Base-by-base conservation (phyloP, 64 coral and sea anemone species). In the Astreopora myriophthalma region DNA sequence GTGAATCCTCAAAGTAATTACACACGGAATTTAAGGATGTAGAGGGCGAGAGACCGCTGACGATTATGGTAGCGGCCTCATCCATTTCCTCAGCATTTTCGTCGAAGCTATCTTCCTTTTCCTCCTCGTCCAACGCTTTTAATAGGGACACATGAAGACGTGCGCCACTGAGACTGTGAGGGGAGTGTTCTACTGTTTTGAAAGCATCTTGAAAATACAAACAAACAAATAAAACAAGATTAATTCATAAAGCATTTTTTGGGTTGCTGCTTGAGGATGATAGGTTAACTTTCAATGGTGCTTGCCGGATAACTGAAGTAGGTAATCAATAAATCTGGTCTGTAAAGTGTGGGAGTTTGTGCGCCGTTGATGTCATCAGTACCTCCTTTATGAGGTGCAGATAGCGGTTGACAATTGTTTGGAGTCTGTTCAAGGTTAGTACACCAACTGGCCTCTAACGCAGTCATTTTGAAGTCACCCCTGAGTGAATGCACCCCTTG, bases 1-100 rank as follows among this genome's bases (percentile, higher is more conserved):
- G 55, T 8, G 70, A 1, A 48, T 94, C 90, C 27, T 90, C 93
- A 46, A 94, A 89, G 69, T 94, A 94, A 19, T 90, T 85, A 20
- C 17, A 17, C 10, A 94, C 10, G 8, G 93, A 19, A 35, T 94
- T 87, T 69, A 89, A 62, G 10, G 79, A 82, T 6, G 92, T 88
- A 58, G 44, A 85, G 0, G 52, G 5, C 52, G 48, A 68, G 29
- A 85, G 46, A 19, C 70, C 93, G 71, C 71, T 84, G 22, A 90
- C 39, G 31, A 88, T 30, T 30, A 78, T 78, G 24, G 26, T 78
- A 27, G 52, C 42, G 4, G 3, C 7, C 11, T 19, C n/a, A 26
- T 66, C 62, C 1, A n/a, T 26, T 6, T 66, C 20, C 27, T 24
- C n/a, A 8, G 24, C n/a, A 19, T 24, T n/a, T 26, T 19, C 22